Evolutionary conservation across 2,797 vertebrate genomes (phyloP), one percentile per base, ranked within the genome.

Genomic region (Gymnothorax reevesii): DNA sequence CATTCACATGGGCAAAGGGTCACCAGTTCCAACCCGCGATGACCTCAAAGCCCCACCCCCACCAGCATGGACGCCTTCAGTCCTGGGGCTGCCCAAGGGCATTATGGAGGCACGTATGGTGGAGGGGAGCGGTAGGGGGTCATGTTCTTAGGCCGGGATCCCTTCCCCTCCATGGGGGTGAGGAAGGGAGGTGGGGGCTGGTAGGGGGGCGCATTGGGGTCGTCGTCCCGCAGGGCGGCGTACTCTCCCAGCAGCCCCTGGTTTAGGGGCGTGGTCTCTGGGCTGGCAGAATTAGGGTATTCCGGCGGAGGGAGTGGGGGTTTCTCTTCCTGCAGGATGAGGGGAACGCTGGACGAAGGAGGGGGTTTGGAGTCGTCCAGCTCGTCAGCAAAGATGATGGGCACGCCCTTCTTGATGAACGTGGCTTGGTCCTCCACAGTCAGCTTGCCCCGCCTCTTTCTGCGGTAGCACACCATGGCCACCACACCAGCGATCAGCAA

Each of bases 81-180:
- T 96, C 95, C 94, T 94, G 93, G 33, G 84, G 80, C 91, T 94
- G 95, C 94, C 91, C 93, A 94, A 22, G 49, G 57, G 33, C 82
- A 89, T 97, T 99, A 99, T 96, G 98, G 99, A 91, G 99, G 99
- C 59, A 99, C 99, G 0, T 99, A 99, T 86, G 99, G 98, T 0
- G 99, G 98, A n/a, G 98, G 98, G 73, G 98, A 99, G 96, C 98
- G 96, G 96, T 99, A 99, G 0, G 98, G 95, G 95, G 98, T 99
- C 98, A 99, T 99, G 96, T 99, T 99, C 95, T 99, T 99, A 88
- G 98, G 99, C 73, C 98, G 99, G 62, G 98, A 99, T 88, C 98
- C 98, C 94, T 99, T 99, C 87, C 98, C 98, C 93, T 99, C 99
- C 94, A 99, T 97, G 88, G 98, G 98, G 25, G 97, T 95, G 0